Evolutionary conservation across 2,888 invertebrate genomes (phyloP).

Genomic region (Drosophila ustulata): DNA sequence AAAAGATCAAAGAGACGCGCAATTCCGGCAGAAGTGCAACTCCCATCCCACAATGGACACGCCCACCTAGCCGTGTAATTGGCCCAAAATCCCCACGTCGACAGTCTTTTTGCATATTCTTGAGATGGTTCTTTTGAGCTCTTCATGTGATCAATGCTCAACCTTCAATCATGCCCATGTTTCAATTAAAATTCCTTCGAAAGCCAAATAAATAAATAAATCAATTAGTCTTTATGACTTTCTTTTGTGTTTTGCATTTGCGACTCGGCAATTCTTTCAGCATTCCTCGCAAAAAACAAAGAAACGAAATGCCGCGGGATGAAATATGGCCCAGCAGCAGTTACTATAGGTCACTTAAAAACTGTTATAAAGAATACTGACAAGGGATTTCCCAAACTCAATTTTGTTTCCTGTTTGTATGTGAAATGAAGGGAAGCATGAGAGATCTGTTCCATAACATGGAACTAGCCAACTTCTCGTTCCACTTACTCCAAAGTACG

Average conservation of each 20-base stretch:
- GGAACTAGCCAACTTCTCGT: background rate
- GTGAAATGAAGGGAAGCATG: no score
- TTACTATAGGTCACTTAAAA: background rate
- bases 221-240: conserved; percentile 66
- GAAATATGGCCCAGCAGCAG: background rate
- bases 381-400: background rate
- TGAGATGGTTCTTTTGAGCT: background rate
- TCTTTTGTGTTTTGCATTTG: conserved; percentile 28
- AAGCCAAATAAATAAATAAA: conserved; percentile 45
- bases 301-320: background rate
- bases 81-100: background rate
- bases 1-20: conserved; percentile 64
- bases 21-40: conserved; percentile 36
- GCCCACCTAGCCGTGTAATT: conserved; percentile 46
- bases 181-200: conserved; percentile 70
- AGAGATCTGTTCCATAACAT: no score
- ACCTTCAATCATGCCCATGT: conserved; percentile 60
- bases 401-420: no score
- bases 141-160: conserved; percentile 28
- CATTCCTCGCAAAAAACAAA: conserved; percentile 7
- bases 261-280: conserved; percentile 15
- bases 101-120: conserved; percentile 1
- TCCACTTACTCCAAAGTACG: background rate
- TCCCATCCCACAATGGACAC: conserved; percentile 20
- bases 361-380: background rate